Conservation (phyloP, 2,113 vertebrate species). For the Heloderma charlesbogerti region DNA sequence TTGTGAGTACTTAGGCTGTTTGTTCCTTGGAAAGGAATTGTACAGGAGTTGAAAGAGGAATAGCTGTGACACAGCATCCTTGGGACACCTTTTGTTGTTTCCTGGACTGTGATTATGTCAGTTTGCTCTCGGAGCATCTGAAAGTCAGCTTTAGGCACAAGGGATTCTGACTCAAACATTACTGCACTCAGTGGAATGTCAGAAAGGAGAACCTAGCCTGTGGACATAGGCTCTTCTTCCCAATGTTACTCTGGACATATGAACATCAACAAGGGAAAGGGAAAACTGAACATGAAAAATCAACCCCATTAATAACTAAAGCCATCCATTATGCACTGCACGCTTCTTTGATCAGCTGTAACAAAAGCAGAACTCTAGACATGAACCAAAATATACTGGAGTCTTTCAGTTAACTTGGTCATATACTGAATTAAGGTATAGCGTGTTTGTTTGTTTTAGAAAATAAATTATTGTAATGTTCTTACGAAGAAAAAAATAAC, state of each 20-base stretch:
- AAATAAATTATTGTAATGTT: neutral
- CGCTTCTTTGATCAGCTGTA: neutral
- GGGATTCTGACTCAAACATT: neutral
- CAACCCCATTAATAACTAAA: neutral
- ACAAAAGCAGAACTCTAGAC: neutral
- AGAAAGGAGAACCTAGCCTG: neutral
- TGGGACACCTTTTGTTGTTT: neutral
- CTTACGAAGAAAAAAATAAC: neutral
- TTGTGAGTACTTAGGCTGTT: neutral
- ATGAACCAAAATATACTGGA: neutral
- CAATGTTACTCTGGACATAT: neutral
- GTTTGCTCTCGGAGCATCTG: neutral
- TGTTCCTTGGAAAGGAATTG: neutral
- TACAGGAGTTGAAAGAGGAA: neutral
- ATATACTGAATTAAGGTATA: neutral
- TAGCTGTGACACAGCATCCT: neutral
- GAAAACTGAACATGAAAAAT: neutral
- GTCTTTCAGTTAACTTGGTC: neutral
- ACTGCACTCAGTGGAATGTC: neutral
- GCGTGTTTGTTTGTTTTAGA: no score
- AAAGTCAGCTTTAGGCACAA: neutral
- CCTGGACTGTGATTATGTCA: neutral
- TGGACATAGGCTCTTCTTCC: neutral
- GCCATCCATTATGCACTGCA: neutral
- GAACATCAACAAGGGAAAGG: neutral